phyloP scores from a whole-genome alignment of 2,888 invertebrate species.

The Drosophila falleni region DNA sequence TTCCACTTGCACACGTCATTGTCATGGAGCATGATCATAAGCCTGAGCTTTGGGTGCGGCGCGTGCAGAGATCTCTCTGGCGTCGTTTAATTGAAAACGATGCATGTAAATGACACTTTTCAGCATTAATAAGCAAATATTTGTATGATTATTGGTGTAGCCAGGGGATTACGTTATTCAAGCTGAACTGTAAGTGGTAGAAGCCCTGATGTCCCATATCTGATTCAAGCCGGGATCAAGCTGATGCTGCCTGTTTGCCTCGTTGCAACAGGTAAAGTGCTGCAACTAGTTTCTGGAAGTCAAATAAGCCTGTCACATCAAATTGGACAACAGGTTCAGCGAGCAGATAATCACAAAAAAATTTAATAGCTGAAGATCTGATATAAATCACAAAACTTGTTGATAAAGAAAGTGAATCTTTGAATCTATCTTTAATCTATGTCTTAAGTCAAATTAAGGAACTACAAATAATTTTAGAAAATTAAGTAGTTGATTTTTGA shows the following conservation, averaged over 20 bases:
- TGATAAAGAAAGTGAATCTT: not conserved
- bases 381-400: slow-evolving; percentile 6
- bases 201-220: slow-evolving; percentile 51
- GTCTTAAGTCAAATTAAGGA: no score
- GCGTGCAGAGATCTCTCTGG: slow-evolving; percentile 57
- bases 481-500: no score
- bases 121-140: slow-evolving; percentile 83
- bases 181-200: slow-evolving; percentile 60
- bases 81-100: slow-evolving; percentile 82
- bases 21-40: slow-evolving; percentile 25
- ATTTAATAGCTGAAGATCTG: not conserved
- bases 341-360: slow-evolving; percentile 7
- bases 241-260: slow-evolving; percentile 18
- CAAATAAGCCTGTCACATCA: slow-evolving; percentile 40
- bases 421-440: not conserved
- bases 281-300: slow-evolving; percentile 59
- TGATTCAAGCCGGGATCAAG: slow-evolving; percentile 50
- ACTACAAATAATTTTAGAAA: no score
- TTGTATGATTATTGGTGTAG: slow-evolving; percentile 79
- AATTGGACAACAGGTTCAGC: slow-evolving; percentile 48
- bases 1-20: slow-evolving; percentile 56
- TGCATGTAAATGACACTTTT: slow-evolving; percentile 83
- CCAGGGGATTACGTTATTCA: slow-evolving; percentile 63
- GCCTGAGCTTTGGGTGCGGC: slow-evolving; percentile 64
- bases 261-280: slow-evolving; percentile 61